phyloP scores from a whole-genome alignment of 2,797 vertebrate genomes.

The Austrolebias charrua region DNA sequence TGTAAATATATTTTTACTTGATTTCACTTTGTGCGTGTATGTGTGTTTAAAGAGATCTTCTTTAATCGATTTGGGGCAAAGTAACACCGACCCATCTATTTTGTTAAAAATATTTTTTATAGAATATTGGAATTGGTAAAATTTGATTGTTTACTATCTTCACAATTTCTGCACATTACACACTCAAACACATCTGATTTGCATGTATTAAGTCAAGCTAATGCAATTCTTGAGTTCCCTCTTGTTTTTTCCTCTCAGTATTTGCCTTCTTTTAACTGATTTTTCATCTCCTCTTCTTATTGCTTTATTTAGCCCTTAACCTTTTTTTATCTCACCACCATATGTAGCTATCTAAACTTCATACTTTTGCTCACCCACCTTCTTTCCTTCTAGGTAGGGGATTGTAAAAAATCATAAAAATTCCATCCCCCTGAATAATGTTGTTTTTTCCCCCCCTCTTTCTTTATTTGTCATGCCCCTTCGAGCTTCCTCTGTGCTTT shows the following conservation, averaged over 20 bases:
- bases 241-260: neutral
- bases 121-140: neutral
- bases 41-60: neutral
- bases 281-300: conserved; percentile 4
- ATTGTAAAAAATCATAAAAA: neutral
- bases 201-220: no score
- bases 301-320: neutral
- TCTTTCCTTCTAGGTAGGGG: conserved; percentile 1
- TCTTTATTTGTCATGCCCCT: conserved; percentile 19
- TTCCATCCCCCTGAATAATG: conserved; percentile 4
- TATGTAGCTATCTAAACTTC: conserved; percentile 6
- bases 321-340: neutral
- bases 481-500: neutral
- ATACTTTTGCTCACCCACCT: conserved; percentile 6
- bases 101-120: neutral
- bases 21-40: conserved; percentile 1
- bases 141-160: neutral
- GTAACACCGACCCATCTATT: neutral
- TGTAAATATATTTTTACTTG: neutral
- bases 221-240: neutral
- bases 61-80: neutral
- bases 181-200: no score
- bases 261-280: conserved; percentile 5
- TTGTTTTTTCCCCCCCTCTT: neutral
- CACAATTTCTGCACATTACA: no score